Conservation (phyloP, 2,797 vertebrate species). For the Acipenser oxyrinchus region DNA sequence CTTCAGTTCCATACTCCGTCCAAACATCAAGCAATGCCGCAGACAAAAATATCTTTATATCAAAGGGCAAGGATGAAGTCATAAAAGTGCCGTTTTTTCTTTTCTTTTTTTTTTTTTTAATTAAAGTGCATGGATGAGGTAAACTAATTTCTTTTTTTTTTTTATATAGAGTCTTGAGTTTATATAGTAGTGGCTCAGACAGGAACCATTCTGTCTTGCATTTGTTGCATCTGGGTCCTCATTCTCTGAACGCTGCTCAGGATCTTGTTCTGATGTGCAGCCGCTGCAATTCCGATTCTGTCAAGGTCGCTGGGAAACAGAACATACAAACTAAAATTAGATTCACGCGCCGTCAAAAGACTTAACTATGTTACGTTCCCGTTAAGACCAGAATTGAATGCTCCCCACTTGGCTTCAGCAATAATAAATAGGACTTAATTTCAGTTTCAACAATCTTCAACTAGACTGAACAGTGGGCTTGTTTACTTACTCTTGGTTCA, state of each 20-base stretch:
- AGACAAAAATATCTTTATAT: slow-evolving; percentile 53
- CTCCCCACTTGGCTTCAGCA: not conserved
- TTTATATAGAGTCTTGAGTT: slow-evolving; percentile 58
- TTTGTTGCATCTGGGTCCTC: slow-evolving; percentile 91
- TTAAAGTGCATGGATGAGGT: slow-evolving; percentile 99
- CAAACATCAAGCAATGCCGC: slow-evolving; percentile 57
- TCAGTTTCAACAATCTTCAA: not conserved
- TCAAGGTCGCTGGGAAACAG: slow-evolving; percentile 73
- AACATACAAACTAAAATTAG: slow-evolving; percentile 19
- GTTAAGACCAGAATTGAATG: not conserved
- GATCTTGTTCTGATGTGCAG: slow-evolving; percentile 89
- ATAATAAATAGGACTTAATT: slow-evolving; percentile 3
- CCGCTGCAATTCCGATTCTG: slow-evolving; percentile 81
- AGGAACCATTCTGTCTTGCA: slow-evolving; percentile 93
- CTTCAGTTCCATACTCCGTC: slow-evolving; percentile 51
- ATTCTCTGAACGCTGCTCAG: slow-evolving; percentile 86
- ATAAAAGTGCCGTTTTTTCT: slow-evolving; percentile 87
- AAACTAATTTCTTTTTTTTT: slow-evolving; percentile 78
- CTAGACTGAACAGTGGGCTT: not conserved
- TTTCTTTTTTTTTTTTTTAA: slow-evolving; percentile 57
- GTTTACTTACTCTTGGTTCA: slow-evolving; percentile 96
- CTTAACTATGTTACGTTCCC: not conserved
- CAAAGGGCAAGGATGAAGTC: slow-evolving; percentile 70
- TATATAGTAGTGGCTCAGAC: slow-evolving; percentile 72
- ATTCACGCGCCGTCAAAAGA: not conserved